Evolutionary conservation across 2,797 vertebrate species (phyloP).

Genomic region (Pangasius sanitwongsei): DNA sequence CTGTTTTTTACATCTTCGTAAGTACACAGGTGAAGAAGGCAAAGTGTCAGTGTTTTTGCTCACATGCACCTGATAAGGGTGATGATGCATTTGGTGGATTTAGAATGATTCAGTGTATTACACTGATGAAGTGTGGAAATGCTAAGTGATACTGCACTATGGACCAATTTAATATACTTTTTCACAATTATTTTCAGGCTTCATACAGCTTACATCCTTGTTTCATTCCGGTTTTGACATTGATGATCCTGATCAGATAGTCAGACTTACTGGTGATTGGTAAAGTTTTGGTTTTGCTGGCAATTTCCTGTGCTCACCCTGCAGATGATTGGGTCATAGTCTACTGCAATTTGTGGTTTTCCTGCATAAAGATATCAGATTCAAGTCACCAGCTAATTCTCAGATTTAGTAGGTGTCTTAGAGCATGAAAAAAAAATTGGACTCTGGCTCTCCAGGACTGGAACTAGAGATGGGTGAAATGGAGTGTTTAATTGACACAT

Average conservation of each 20-base stretch:
- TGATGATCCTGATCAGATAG: not conserved
- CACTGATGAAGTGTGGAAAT: no score
- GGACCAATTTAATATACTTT: no score
- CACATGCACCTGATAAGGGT: not conserved
- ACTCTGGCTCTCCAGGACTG: not conserved
- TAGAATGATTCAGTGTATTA: not conserved
- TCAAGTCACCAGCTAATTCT: not conserved
- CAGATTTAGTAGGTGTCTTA: not conserved
- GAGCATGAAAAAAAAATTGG: not conserved
- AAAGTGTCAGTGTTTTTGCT: not conserved
- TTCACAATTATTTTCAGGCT: no score
- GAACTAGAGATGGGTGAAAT: not conserved
- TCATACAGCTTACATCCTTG: no score
- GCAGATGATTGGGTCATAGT: not conserved
- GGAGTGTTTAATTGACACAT: not conserved
- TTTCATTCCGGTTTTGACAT: not conserved
- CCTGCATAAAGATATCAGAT: not conserved
- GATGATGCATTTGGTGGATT: not conserved
- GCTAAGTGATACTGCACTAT: no score
- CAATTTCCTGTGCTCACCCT: not conserved
- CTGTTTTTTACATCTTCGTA: not conserved
- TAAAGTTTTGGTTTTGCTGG: not conserved
- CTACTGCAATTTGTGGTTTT: not conserved
- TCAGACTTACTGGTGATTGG: not conserved
- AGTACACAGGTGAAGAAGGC: not conserved